Evolutionary conservation across 2,888 invertebrate species (phyloP), one percentile per base, ranked within the genome.

Genomic region (Mythimna impura): DNA sequence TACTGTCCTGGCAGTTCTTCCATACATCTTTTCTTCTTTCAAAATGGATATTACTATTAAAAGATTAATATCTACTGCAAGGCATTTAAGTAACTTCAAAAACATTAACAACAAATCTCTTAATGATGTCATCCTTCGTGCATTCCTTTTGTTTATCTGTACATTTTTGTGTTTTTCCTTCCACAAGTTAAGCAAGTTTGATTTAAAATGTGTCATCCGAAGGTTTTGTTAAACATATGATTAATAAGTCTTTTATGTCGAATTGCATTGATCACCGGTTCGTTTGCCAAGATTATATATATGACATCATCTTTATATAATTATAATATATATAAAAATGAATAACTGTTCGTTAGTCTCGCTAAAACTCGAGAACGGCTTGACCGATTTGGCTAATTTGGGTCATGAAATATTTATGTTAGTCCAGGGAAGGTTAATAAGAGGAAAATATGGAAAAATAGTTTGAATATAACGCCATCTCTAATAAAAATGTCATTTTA

Each of bases 111-210:
- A 58, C 55, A 54, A 71, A 62, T 58, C 9, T 30, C 67, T 72
- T 5, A 12, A 71, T 82, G 80, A 84, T 71, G 78, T 84, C 82
- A 82, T 73, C 22, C 34, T 58, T 63, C 20, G 43, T 68, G 64
- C 30, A 76, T 80, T 82, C 55, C 68, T 71, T 82, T 69, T 72
- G 71, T 76, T 82, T 80, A 76, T 72, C 80, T 70, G 61, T 50
- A 57, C 40, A 58, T 65, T 76, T 78, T 70, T 75, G 64, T 70
- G 36, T 72, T 72, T 82, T 82, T 63, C 58, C 57, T 72, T 75
- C 10, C 36, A 64, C 17, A 66, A 36, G 30, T 66, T 70, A 58
- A 75, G 68, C 62, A 22, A 66, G 65, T 61, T 69, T 73, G 71
- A 66, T 61, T 75, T 66, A 54, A 69, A 60, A 76, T 78, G 78